Evolutionary conservation across 2,888 invertebrate species (phyloP), one percentile per base, ranked within the genome.

Genomic region (Ametastegia equiseti): DNA sequence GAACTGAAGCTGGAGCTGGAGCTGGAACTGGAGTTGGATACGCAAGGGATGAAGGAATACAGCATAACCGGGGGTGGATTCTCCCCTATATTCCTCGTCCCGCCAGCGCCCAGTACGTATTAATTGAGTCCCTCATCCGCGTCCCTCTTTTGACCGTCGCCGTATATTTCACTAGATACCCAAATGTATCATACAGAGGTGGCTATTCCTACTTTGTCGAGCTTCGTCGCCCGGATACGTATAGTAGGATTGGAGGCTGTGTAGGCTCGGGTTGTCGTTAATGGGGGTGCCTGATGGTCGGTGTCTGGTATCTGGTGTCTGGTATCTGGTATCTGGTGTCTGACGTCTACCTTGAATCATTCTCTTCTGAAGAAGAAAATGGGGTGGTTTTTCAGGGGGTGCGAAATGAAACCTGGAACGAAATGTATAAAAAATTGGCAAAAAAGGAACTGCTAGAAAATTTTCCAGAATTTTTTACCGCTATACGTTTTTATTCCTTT

Each of bases 81-180:
- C 27, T 71, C 71, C 71, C 71, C 45, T 47, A 27, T 73, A 11
- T 19, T 50, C 9, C 19, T 33, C 54, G 7, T 11, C 75, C 27
- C 60, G 42, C 78, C 42, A 27, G 27, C 42, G 45, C 60, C 42
- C 60, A 36, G 78, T 78, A 11, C 57, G 84, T 87, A 87, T 87
- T 87, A 87, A 87, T 87, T 87, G 87, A 86, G 86, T 87, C 86
- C 84, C 80, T 80, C 83, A 13, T 50, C 27, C 50, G n/a, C n/a
- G 71, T 73, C 60, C 80, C 83, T 80, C 83, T 84, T 78, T 42
- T 63, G 78, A 78, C 57, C 42, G 75, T 54, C 39, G 75, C 75
- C n/a, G n/a, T 54, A 75, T 75, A 75, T 75, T 75, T 75, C 75
- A 75, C 50, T 36, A 33, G 33, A 9, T 54, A 45, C 23, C 19